These are phyloP conservation scores for Montipora capricornis DNA, from an alignment of 64 coral and sea anemone species.

Conservation along the genomic window DNA sequence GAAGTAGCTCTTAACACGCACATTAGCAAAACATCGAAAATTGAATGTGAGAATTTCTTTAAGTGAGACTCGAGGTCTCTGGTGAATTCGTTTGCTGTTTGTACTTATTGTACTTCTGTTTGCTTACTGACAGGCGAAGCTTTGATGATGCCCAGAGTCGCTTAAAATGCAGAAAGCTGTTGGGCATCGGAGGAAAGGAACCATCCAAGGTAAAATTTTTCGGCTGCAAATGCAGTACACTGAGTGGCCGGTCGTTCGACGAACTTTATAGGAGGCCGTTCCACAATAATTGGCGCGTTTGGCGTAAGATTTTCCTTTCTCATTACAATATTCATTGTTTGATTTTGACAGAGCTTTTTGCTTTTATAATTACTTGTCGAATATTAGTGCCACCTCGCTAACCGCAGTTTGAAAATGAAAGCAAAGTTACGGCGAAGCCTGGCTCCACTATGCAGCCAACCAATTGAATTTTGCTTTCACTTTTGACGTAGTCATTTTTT, in stretches of 20 bases:
- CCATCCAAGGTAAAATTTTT: slow-evolving; percentile 77
- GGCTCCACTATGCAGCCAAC: background rate
- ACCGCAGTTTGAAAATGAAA: background rate
- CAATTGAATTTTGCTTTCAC: no score
- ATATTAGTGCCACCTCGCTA: slow-evolving; percentile 21
- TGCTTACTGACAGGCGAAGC: slow-evolving; percentile 72
- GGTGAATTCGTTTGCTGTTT: slow-evolving; percentile 1
- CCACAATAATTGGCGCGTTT: background rate
- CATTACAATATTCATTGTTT: slow-evolving; percentile 60
- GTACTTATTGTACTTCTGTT: slow-evolving; percentile 27
- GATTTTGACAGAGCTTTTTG: slow-evolving; percentile 26
- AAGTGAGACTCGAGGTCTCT: background rate
- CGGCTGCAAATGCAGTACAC: background rate
- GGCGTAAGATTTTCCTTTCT: background rate
- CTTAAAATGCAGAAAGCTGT: slow-evolving; percentile 93
- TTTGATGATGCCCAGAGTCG: slow-evolving; percentile 99
- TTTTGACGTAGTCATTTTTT: no score
- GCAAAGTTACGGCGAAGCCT: background rate
- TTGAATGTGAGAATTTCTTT: background rate
- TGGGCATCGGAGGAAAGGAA: slow-evolving; percentile 96
- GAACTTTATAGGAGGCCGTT: background rate
- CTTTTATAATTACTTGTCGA: slow-evolving; percentile 41
- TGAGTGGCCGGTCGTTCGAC: background rate
- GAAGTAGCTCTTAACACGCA: no score
- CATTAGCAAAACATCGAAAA: background rate